phyloP scores from a whole-genome alignment of 2,888 invertebrate genomes.

The Oligia latruncula region DNA sequence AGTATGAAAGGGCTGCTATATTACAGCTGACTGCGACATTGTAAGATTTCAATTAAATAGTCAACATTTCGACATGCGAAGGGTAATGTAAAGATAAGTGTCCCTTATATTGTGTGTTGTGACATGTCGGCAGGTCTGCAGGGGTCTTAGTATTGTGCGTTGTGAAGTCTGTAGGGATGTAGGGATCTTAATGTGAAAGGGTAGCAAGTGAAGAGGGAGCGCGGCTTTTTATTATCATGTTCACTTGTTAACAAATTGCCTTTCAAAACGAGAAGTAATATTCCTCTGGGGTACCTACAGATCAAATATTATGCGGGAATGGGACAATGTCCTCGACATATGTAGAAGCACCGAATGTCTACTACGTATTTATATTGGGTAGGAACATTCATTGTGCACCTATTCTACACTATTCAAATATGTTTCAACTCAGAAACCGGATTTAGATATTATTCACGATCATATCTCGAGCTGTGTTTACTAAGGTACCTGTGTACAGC shows the following conservation, averaged over 20 bases:
- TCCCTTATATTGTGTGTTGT: conserved; percentile 14
- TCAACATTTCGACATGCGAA: conserved; percentile 1
- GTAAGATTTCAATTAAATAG: conserved; percentile 22
- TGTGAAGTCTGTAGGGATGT: conserved; percentile 16
- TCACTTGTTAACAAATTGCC: conserved; percentile 47
- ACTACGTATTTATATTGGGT: background rate
- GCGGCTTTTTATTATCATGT: conserved; percentile 37
- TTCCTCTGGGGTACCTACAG: background rate
- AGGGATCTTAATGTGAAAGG: conserved; percentile 33
- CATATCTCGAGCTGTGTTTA: background rate
- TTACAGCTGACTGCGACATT: conserved; percentile 11
- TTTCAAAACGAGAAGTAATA: background rate
- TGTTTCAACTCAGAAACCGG: background rate
- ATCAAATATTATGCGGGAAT: background rate
- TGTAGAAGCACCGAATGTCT: background rate
- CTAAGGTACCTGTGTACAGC: background rate
- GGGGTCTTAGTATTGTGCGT: conserved; percentile 28
- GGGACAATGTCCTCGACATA: background rate
- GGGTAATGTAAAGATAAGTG: conserved; percentile 33
- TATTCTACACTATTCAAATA: background rate
- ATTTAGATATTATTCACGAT: background rate
- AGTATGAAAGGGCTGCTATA: too few relatives aligned
- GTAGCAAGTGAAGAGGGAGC: conserved; percentile 25
- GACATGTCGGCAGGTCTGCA: conserved; percentile 27
- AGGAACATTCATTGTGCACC: background rate